These are phyloP conservation scores for Aurelia aurita complex sp. Pacific DNA, from an alignment of 30 jellyfish, hydroid and myxozoan species.

Conservation along the genomic window DNA sequence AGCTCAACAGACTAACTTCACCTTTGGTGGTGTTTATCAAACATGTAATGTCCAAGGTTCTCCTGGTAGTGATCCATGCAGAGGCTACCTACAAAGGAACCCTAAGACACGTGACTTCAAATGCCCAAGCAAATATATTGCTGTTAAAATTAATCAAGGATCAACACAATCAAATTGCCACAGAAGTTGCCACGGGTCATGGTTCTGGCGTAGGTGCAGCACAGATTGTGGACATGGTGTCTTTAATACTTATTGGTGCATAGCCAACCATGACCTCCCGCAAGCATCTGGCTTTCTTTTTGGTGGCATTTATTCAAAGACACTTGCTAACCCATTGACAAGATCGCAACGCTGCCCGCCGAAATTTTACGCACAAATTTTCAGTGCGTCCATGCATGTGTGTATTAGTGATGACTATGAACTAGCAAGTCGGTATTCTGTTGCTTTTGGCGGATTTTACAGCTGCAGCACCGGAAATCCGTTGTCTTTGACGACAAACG, in stretches of 20 bases:
- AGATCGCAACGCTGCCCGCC: slow-evolving; percentile 74
- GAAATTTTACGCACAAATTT: slow-evolving; percentile 63
- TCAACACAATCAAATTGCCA: slow-evolving; percentile 71
- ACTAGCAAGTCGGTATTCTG: slow-evolving; percentile 59
- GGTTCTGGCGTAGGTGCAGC: slow-evolving; percentile 72
- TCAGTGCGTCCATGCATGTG: slow-evolving; percentile 74
- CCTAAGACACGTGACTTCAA: slow-evolving; percentile 79
- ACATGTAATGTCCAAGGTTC: slow-evolving; percentile 66
- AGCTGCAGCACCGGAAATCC: slow-evolving; percentile 84
- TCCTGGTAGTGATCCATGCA: slow-evolving; percentile 53
- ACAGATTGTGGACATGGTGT: slow-evolving; percentile 69
- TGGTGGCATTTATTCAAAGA: slow-evolving; percentile 76
- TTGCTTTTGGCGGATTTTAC: slow-evolving; percentile 73
- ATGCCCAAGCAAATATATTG: slow-evolving; percentile 60
- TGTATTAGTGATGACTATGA: slow-evolving; percentile 84
- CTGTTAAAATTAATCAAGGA: slow-evolving; percentile 49
- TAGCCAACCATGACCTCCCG: slow-evolving; percentile 51
- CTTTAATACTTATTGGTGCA: slow-evolving; percentile 74
- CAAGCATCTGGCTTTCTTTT: slow-evolving; percentile 72
- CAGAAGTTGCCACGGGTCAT: slow-evolving; percentile 68
- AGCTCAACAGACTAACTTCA: slow-evolving; percentile 55
- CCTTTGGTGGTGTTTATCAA: slow-evolving; percentile 83
- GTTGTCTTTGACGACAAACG: slow-evolving; percentile 41
- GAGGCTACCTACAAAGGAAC: slow-evolving; percentile 53
- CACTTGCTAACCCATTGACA: slow-evolving; percentile 71